Evolutionary conservation across 2,888 invertebrate species (phyloP), one percentile per base, ranked within the genome.

Genomic region (Arge pagana): DNA sequence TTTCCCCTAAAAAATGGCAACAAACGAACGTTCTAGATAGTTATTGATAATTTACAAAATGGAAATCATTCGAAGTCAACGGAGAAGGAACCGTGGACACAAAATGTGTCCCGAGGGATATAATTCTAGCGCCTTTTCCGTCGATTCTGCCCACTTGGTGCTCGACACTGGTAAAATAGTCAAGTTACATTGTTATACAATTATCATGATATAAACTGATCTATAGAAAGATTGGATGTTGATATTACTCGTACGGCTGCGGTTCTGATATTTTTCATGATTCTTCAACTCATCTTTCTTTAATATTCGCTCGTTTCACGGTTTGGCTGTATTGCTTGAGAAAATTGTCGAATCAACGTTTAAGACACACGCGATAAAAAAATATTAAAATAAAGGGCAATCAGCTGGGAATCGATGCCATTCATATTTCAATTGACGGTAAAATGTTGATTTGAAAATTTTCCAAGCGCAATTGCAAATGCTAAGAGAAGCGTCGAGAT

Each of bases 201-300:
- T 58, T 53, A 18, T 48, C 24, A 37, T 55, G 24, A 37, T 49
- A 58, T 50, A 50, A 45, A 41, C 50, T 55, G 53, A 26, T 53
- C 55, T 55, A 57, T 58, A 52, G 53, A 57, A 50, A 50, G 45
- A 50, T 58, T 50, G 50, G 48, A 53, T 40, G 36, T 51, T 51
- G 31, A 41, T 52, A 40, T 53, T 37, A 37, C 36, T 43, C 50
- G 53, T 52, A 31, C 43, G 50, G 24, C 40, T 28, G 43, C 31
- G 31, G 31, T 31, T n/a, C n/a, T 31, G 30, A 43, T 43, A 30
- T 26, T 36, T 39, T 23, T 39, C 3, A 8, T 48, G 37, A 50
- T 58, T 45, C 42, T 23, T 50, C 11, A 31, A 26, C 28, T 18
- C 15, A 53, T 28, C 23, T 40, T 42, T 24, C 15, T 33, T 7